Evolutionary conservation across 2,888 invertebrate genomes (phyloP).

Genomic region (Drosophila neutralis): DNA sequence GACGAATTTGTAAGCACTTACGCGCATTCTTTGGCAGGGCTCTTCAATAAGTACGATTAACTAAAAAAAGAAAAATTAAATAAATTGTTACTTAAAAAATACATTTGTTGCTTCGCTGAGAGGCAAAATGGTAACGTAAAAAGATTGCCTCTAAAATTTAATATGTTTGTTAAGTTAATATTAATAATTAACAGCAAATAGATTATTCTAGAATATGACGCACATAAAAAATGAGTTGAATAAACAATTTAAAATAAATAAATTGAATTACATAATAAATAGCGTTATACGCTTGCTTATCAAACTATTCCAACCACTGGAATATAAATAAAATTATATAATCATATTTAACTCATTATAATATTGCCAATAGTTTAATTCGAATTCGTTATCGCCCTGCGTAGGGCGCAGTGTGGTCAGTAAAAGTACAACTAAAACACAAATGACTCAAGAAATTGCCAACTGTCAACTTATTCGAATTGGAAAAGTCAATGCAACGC

Average conservation of each 20-base stretch:
- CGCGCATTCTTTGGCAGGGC: background rate
- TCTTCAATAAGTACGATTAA: background rate
- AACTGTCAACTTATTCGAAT: constrained; percentile 56
- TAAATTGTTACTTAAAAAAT: background rate
- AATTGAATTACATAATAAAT: background rate
- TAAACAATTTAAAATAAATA: background rate
- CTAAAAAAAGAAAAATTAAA: background rate
- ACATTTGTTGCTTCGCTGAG: background rate
- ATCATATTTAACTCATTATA: background rate
- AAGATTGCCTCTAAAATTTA: fast-evolving
- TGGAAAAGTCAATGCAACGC: constrained; percentile 73
- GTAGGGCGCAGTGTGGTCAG: constrained; percentile 53
- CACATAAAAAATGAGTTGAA: background rate
- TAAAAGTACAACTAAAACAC: constrained; percentile 16
- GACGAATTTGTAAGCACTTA: constrained; percentile 63
- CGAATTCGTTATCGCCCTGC: constrained; percentile 15
- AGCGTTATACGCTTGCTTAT: background rate
- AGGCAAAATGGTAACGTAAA: background rate
- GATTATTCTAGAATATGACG: background rate
- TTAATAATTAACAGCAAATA: background rate
- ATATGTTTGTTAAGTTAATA: background rate
- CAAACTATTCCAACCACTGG: background rate
- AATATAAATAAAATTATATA: background rate
- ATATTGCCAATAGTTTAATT: background rate
- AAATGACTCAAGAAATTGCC: constrained; percentile 41